Evolutionary conservation across 2,888 invertebrate species (phyloP).

Genomic region (Drosophila anomalata): DNA sequence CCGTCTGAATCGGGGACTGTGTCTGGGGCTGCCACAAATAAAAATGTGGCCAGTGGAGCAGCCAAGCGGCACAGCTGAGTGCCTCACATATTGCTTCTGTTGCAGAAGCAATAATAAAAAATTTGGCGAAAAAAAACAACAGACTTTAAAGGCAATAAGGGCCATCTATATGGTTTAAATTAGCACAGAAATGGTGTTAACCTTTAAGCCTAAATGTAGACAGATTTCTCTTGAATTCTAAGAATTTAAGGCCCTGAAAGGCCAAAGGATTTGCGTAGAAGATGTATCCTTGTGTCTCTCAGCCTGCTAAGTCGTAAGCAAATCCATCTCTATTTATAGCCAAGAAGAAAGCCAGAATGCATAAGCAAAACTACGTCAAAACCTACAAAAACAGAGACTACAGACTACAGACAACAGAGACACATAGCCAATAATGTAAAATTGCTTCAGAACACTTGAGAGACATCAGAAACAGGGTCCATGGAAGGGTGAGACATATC

Average conservation of each 20-base stretch:
- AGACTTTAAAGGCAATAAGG: not conserved
- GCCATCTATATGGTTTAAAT: constrained; percentile 3
- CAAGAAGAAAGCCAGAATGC: constrained; percentile 21
- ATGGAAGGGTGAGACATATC: not conserved
- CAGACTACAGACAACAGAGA: constrained; percentile 18
- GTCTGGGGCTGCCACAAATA: constrained; percentile 36
- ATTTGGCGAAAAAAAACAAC: constrained; percentile 15
- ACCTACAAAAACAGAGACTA: constrained; percentile 37
- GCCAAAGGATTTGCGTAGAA: constrained; percentile 20
- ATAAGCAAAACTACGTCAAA: constrained; percentile 37
- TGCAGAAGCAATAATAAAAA: constrained; percentile 29
- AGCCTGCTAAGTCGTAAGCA: constrained; percentile 34
- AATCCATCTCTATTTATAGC: constrained; percentile 47
- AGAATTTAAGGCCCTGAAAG: not conserved
- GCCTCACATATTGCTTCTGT: constrained; percentile 65
- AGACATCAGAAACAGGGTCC: constrained; percentile 37
- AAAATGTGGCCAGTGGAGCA: constrained; percentile 61
- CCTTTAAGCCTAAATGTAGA: not conserved
- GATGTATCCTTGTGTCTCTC: not conserved
- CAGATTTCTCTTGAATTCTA: not conserved
- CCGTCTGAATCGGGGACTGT: constrained; percentile 10
- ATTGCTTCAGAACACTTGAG: constrained; percentile 73
- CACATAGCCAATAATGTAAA: constrained; percentile 73
- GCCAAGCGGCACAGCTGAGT: constrained; percentile 71
- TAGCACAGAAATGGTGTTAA: too few species aligned